Percentiles rank a stretch among this genome's conserved stretches.
Conservation (phyloP, 2,888 invertebrate genomes). For the Sphecodes monilicornis region DNA sequence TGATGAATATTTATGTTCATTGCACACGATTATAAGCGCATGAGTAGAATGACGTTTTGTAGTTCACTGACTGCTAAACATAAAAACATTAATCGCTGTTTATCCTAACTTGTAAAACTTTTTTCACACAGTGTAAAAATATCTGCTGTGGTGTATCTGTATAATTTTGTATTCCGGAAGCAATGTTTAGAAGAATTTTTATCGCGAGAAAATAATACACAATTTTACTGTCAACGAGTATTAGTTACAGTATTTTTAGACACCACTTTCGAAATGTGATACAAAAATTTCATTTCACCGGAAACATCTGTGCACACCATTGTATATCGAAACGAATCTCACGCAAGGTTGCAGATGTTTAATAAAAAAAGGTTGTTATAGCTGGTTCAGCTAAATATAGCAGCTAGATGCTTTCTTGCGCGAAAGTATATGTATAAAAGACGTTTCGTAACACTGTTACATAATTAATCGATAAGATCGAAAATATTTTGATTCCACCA, state of each 20-base stretch:
- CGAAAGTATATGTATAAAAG: background rate
- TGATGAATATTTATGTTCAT: no score
- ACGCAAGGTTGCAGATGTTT: background rate
- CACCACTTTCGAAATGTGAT: background rate
- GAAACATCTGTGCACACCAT: background rate
- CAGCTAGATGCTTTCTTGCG: background rate
- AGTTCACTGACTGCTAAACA: no score
- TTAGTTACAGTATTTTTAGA: background rate
- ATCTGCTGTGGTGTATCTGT: background rate
- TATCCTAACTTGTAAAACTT: no score
- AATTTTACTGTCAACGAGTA: background rate
- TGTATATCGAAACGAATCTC: background rate
- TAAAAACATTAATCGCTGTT: no score
- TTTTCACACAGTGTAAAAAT: background rate
- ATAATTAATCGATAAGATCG: background rate
- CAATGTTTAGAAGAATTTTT: background rate
- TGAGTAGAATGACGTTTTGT: no score
- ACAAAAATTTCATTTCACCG: background rate
- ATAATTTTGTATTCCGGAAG: background rate
- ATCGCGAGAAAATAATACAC: background rate
- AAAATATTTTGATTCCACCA: background rate
- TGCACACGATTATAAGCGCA: no score
- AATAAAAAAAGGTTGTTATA: conserved; percentile 8
- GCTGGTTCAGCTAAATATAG: background rate
- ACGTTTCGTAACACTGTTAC: background rate